A percentile compares a stretch with the other conserved stretches of the same genome.
Evolutionary conservation across 2,888 invertebrate species (phyloP).

Genomic region (Chrysolina americana): DNA sequence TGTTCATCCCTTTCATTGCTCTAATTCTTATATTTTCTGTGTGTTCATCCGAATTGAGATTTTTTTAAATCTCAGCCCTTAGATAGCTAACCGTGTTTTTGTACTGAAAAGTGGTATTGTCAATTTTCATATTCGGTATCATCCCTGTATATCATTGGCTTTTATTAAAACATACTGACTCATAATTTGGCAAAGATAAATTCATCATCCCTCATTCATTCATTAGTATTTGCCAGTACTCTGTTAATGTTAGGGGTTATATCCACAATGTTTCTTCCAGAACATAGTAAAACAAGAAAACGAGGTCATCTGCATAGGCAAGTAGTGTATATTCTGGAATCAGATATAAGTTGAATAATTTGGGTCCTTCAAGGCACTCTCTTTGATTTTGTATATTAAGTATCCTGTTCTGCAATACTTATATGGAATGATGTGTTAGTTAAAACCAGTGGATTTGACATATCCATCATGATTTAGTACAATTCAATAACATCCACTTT

Average conservation of each 20-base stretch:
- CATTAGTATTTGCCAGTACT: not conserved
- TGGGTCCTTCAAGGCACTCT: not conserved
- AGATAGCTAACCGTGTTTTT: not conserved
- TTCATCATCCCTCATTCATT: not conserved
- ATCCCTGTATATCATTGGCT: not conserved
- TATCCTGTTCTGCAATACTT: not conserved
- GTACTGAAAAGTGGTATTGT: not conserved
- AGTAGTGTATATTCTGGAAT: not conserved
- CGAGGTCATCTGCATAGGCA: not conserved
- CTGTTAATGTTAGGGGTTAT: not conserved
- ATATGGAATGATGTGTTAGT: not conserved
- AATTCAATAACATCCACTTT: not conserved
- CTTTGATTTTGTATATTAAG: not conserved
- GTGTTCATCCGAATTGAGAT: not conserved
- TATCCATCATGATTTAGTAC: not conserved
- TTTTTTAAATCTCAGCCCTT: not conserved
- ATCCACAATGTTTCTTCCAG: not conserved
- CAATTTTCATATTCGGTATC: not conserved
- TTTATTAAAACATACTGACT: not conserved
- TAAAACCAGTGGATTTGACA: not conserved
- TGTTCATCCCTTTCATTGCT: not conserved
- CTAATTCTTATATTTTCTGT: not conserved
- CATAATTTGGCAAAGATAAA: not conserved
- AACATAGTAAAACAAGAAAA: too few species aligned
- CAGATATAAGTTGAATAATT: not conserved